Conservation (phyloP, 1,140 invertebrate species). For the Sesamia nonagrioides region DNA sequence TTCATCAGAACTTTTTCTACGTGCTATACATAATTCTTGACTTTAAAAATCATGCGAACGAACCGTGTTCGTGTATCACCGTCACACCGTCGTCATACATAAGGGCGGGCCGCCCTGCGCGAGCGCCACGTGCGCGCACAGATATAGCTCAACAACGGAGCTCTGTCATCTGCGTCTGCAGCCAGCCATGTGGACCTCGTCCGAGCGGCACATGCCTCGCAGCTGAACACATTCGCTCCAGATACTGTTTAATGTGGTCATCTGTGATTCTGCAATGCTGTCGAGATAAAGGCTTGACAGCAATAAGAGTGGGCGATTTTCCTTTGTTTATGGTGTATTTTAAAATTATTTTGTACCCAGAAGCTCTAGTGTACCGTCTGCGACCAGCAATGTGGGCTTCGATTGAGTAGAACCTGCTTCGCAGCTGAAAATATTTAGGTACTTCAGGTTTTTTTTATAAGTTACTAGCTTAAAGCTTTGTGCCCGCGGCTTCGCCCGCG, state of each 20-base stretch:
- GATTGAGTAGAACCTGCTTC: too few species aligned
- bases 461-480: too few species aligned
- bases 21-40: too few species aligned
- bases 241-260: conserved; percentile 6
- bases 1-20: too few species aligned
- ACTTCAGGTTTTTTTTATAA: too few species aligned
- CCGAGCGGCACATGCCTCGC: conserved; percentile 63
- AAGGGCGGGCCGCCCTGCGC: conserved; percentile 52
- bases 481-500: too few species aligned
- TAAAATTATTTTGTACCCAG: too few species aligned
- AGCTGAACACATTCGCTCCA: conserved; percentile 60
- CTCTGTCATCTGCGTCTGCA: conserved; percentile 51
- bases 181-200: conserved; percentile 52
- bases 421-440: too few species aligned
- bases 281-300: background rate
- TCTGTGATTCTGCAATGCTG: conserved; percentile 12
- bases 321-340: too few species aligned
- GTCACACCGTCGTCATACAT: background rate
- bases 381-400: too few species aligned
- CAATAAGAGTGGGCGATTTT: too few species aligned
- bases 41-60: background rate
- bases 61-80: background rate
- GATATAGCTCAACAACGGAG: conserved; percentile 57
- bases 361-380: too few species aligned
- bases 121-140: conserved; percentile 38